Evolutionary conservation across 2,797 vertebrate species (phyloP), one percentile per base, ranked within the genome.

Genomic region (Manis javanica): DNA sequence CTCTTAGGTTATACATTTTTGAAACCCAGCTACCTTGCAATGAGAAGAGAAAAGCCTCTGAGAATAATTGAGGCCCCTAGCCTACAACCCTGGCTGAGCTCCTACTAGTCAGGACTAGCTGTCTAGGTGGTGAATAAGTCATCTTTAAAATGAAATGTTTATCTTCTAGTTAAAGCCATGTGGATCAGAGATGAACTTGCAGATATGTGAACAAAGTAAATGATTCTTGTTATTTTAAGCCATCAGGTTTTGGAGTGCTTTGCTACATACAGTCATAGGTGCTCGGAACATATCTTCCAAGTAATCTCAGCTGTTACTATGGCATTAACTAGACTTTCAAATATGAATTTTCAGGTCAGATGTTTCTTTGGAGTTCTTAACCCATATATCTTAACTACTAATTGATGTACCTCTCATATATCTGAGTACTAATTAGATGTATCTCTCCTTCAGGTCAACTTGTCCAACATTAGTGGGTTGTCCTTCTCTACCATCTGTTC

Each of bases 181-280:
- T 55, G 26, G 21, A 51, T 26, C 34, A 75, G 75, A 66, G 55
- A 95, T 53, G 46, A 77, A 46, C 59, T 92, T 89, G 34, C 29
- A 69, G 29, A 69, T 53, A 77, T 37, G 57, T 1, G 3, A 55
- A 39, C 53, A 92, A 77, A 61, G 55, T 39, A 51, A 77, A 61
- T 23, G 12, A 77, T 88, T 88, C 61, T 69, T 87, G 31, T 82
- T 68, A 42, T 77, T 84, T 88, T 78, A 92, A 92, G 42, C 42
- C 14, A 46, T 68, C 5, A 37, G 6, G 18, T 63, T 69, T 92
- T 49, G 53, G 51, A 21, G 23, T 55, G 29, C 59, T 95, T 87
- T 75, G 8, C 51, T 77, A 37, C 19, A 37, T 75, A 64, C 31
- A 88, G 13, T 46, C 34, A 74, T 72, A 71, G 37, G 55, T 72